A percentile compares a stretch with the other conserved stretches of the same genome.
Conservation (phyloP, 2,797 vertebrate genomes). For the Nannoperca australis region DNA sequence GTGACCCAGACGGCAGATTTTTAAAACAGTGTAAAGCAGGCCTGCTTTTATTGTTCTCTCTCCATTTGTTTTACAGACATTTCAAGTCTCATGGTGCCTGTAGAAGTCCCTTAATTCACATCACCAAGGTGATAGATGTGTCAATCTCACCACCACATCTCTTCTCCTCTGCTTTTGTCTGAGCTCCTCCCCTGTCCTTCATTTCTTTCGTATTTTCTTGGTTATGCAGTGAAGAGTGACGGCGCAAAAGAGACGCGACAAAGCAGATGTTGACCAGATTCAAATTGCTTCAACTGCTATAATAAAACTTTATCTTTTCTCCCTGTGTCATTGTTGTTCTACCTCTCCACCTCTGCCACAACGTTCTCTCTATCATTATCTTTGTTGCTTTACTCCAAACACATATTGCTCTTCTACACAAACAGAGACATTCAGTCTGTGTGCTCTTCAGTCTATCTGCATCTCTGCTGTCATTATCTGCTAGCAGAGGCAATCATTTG, state of each 20-base stretch:
- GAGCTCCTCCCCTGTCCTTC: not conserved
- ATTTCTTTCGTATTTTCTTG: not conserved
- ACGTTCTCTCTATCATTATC: constrained; percentile 7
- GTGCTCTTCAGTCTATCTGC: constrained; percentile 33
- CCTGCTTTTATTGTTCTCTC: not conserved
- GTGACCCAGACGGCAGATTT: constrained; percentile 35
- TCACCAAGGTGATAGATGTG: constrained; percentile 50
- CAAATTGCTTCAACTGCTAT: not conserved
- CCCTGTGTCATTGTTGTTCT: not conserved
- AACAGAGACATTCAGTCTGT: constrained; percentile 10
- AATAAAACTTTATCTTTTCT: constrained; percentile 22
- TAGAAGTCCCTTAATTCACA: constrained; percentile 1
- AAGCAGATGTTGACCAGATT: constrained; percentile 12
- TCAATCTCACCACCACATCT: constrained; percentile 37
- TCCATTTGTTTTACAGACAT: constrained; percentile 26
- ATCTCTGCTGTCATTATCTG: constrained; percentile 51
- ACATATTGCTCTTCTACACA: not conserved
- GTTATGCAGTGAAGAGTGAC: not conserved
- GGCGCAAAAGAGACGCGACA: not conserved
- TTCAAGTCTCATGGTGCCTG: not conserved
- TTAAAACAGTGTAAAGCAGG: constrained; percentile 21
- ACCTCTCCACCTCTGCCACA: not conserved
- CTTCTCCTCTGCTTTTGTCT: constrained; percentile 2
- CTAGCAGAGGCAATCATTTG: constrained; percentile 46
- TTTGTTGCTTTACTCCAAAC: not conserved